Base-by-base conservation (phyloP, 2,797 vertebrate genomes). In the Salmo trutta region DNA sequence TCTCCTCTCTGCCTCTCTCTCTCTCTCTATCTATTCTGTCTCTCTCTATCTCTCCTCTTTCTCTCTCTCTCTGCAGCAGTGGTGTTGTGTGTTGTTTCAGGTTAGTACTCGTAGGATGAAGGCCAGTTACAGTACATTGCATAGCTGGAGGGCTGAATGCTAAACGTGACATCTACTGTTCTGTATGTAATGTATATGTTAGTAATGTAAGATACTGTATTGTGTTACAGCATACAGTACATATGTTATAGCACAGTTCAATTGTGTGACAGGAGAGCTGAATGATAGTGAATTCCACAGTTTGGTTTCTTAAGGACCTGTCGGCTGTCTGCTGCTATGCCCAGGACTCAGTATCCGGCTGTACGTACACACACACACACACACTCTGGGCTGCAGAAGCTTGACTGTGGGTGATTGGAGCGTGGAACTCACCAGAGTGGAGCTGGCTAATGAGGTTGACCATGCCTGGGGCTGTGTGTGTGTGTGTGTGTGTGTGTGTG, bases 381-480 rank as follows among this genome's bases (percentile, higher is more conserved):
- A 53, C 52, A 59, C 56, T 31, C 27, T 66, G 64, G 64, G 56
- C 14, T 31, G 64, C 5, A 8, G 27, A 66, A 8, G 68, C 31
- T 21, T 21, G 68, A 51, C 41, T 5, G 33, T n/a, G 17, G 68
- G 36, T 36, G 74, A 83, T 14, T 76, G 79, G 72, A 81, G 80
- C 65, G 41, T 54, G n/a, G 79, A 86, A 84, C 76, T 83, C 79
- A 52, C 64, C 83, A 82, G 81, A 85, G 85, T 75, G 88, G 75
- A 88, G 81, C 80, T 74, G 72, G 78, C 86, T 91, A 91, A 91
- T 88, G 89, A 84, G 83, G 80, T 79, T 86, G 79, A 80, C 85
- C 71, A 75, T 71, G 81, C 71, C 81, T 84, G 70, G 29, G 81
- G 85, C 41, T 66, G 51, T 72, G 54, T 72, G 70, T 72, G 24